Evolutionary conservation across 2,113 vertebrate species (phyloP), one percentile per base, ranked within the genome.

Genomic region (Labrus mixtus): DNA sequence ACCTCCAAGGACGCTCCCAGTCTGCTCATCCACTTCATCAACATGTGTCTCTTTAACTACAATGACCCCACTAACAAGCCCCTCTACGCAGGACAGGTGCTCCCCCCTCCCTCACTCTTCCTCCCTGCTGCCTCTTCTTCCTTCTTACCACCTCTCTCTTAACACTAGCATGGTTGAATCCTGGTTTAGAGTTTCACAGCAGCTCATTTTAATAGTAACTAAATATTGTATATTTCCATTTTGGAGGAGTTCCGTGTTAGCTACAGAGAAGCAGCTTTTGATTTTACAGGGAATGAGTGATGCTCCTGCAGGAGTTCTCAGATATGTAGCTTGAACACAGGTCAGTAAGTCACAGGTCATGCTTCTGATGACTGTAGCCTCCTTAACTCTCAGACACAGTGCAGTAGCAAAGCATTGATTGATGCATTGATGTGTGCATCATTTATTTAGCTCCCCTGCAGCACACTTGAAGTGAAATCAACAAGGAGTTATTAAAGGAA

Each of bases 11-110:
- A 95, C 9, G 98, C 98, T 1, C 98, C 98, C 0, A 99, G 98
- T 76, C 95, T 99, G 64, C 95, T 99, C 82, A 99, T 99, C 72
- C 96, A 98, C 77, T 99, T 99, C 64, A 99, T 99, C 93, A 99
- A 99, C 93, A 99, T 99, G 98, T 99, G 97, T 91, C 95, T 99
- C 12, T 99, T 99, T 89, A 98, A 96, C 93, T 99, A 99, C 61
- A 84, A 70, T 0, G 97, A 99, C 56, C 89, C 94, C 45, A 93
- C 90, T 17, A 93, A 85, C 68, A 93, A 95, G 36, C 95, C 95
- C 86, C 95, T 99, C 41, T 99, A 99, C 55, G 91, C 80, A n/a
- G 97, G 97, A 84, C 98, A 99, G 97, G 98, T 99, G 81, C 79
- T 70, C 55, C 76, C 36, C 58, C 43, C 25, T 2, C 76, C 36